phyloP scores from a whole-genome alignment of 2,113 vertebrate genomes.

The Perca schrenkii region DNA sequence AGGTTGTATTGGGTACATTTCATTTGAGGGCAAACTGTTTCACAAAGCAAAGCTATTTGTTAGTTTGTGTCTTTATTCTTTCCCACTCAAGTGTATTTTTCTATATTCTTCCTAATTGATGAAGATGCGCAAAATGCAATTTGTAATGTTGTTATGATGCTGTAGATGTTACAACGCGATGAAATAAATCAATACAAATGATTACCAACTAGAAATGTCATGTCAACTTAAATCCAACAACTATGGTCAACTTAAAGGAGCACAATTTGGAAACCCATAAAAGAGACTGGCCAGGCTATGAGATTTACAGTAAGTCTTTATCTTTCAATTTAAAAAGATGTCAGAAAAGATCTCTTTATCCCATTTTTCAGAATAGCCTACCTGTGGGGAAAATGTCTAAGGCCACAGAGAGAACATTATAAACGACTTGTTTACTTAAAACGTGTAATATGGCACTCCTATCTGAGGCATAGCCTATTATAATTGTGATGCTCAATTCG shows the following conservation, averaged over 20 bases:
- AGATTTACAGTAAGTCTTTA: background rate
- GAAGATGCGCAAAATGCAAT: background rate
- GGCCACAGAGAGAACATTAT: background rate
- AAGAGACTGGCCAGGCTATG: background rate
- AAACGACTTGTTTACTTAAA: slow-evolving; percentile 2
- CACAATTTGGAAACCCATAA: background rate
- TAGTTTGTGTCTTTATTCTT: background rate
- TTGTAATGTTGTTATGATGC: background rate
- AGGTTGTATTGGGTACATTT: background rate
- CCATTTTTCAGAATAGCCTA: background rate
- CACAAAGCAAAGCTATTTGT: background rate
- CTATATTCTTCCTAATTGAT: background rate
- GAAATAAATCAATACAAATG: background rate
- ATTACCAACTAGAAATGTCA: background rate
- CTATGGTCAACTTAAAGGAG: background rate
- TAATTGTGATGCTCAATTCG: slow-evolving; percentile 23
- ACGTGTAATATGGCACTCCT: background rate
- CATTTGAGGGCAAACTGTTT: background rate
- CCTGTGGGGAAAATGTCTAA: background rate
- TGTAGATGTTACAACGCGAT: background rate
- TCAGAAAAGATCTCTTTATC: background rate
- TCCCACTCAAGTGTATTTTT: background rate
- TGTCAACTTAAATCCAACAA: background rate
- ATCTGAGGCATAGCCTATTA: background rate
- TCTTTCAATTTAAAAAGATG: background rate